Conservation (phyloP, 2,888 invertebrate species). For the Polietes domitor region DNA sequence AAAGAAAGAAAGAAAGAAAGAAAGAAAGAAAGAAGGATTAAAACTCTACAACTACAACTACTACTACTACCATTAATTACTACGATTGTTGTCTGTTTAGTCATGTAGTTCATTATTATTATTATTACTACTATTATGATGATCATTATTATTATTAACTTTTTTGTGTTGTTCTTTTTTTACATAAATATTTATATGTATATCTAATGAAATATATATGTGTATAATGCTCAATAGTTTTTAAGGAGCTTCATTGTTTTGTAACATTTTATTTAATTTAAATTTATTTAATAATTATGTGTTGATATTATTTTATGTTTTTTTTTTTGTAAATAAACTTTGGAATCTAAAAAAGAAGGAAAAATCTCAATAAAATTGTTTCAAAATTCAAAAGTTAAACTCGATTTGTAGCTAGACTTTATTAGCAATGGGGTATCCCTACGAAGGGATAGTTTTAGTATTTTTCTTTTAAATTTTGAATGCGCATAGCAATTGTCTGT, state of each 20-base stretch:
- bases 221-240: conserved; percentile 63
- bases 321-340: conserved; percentile 61
- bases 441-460: too few species aligned
- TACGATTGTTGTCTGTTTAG: conserved; percentile 65
- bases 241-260: conserved; percentile 54
- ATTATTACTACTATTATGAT: too few species aligned
- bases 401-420: too few species aligned
- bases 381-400: too few species aligned
- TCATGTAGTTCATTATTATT: conserved; percentile 53
- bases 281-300: conserved; percentile 20
- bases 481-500: too few species aligned
- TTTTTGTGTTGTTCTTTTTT: conserved; percentile 57
- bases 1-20: neutral
- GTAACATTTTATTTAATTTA: conserved; percentile 4
- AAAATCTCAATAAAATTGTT: conserved; percentile 7
- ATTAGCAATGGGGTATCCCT: too few species aligned
- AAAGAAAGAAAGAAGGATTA: neutral
- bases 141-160: conserved; percentile 21
- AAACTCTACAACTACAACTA: too few species aligned
- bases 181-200: conserved; percentile 36
- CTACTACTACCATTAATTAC: conserved; percentile 9
- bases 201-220: conserved; percentile 38
- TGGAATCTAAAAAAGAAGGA: conserved; percentile 36
- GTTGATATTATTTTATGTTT: conserved; percentile 43
- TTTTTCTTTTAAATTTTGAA: too few species aligned